Evolutionary conservation across 2,797 vertebrate species (phyloP).

Genomic region (Microctenopoma stevenorrisi): DNA sequence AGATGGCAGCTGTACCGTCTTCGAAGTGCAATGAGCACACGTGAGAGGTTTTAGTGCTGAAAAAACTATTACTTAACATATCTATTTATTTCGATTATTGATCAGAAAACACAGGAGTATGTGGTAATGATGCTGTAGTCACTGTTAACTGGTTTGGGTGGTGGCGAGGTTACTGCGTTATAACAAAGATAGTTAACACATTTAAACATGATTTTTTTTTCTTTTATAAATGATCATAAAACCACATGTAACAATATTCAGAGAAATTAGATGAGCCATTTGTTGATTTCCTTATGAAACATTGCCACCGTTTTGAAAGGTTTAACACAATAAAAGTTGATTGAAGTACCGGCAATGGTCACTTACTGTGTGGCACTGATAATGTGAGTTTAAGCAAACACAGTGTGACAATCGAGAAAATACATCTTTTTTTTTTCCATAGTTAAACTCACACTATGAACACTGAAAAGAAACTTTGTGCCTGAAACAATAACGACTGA

Average conservation of each 20-base stretch:
- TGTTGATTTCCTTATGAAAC: conserved; percentile 49
- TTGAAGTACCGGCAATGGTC: conserved; percentile 52
- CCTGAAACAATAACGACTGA: conserved; percentile 61
- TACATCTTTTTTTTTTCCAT: conserved; percentile 34
- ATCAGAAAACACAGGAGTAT: conserved; percentile 39
- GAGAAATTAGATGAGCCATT: conserved; percentile 37
- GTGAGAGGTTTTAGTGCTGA: background rate
- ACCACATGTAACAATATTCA: conserved; percentile 53
- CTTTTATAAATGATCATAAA: conserved; percentile 51
- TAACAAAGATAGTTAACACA: conserved; percentile 39
- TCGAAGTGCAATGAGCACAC: conserved; percentile 1
- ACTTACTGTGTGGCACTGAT: conserved; percentile 72
- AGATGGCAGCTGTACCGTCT: conserved; percentile 6
- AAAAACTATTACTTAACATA: conserved; percentile 27
- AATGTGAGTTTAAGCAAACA: conserved; percentile 63
- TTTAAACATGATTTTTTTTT: conserved; percentile 39
- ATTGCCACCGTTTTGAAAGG: conserved; percentile 47
- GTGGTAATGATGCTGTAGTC: conserved; percentile 32
- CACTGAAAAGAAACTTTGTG: conserved; percentile 62
- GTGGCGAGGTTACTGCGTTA: conserved; percentile 49
- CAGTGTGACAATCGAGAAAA: conserved; percentile 57
- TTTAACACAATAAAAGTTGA: conserved; percentile 46
- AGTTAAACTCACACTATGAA: conserved; percentile 57
- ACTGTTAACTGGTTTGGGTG: conserved; percentile 16
- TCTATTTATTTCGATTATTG: conserved; percentile 28